Evolutionary conservation across 1,140 invertebrate species (phyloP), one percentile per base, ranked within the genome.

Genomic region (Musca domestica): DNA sequence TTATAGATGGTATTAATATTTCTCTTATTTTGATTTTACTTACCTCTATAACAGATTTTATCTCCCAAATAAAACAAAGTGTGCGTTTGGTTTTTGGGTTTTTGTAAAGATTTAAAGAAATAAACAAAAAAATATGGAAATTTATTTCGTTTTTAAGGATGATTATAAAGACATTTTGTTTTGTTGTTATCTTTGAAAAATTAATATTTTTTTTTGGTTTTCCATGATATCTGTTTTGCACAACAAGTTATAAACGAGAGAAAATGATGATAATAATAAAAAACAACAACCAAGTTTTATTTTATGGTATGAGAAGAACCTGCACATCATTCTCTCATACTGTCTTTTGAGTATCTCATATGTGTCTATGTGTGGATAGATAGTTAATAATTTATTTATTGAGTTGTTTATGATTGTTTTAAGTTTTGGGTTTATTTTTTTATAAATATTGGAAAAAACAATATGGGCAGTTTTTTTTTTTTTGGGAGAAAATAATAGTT

Each of bases 71-170:
- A 19, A 61, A 61, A 61, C 56, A 34, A 9, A 19, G 7, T 17
- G 5, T 61, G 3, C 15, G 20, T 9, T 64, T 46, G 20, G 20
- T 23, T 64, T 58, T 64, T 48, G 63, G 41, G 46, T 64, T 64
- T 64, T 64, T 64, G 20, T 48, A 25, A 48, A 23, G 46, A 25
- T 64, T 64, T 64, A 64, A 64, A 64, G 63, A 64, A 64, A 48
- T 23, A 20, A 20, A 52, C 22, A 20, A 46, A 48, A 34, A 48
- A 64, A 64, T 23, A 64, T 23, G 12, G 17, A 19, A 20, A 20
- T 64, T 46, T 20, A 34, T 46, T 64, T 48, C 25, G 2, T 25
- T 7, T 64, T 64, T 22, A 48, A 64, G 20, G 47, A 49, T 64
- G 15, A 25, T 64, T 64, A 12, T 25, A 25, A 15, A 64, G 41